Evolutionary conservation across 2,797 vertebrate genomes (phyloP).

Genomic region (Triplophysa bombifrons): DNA sequence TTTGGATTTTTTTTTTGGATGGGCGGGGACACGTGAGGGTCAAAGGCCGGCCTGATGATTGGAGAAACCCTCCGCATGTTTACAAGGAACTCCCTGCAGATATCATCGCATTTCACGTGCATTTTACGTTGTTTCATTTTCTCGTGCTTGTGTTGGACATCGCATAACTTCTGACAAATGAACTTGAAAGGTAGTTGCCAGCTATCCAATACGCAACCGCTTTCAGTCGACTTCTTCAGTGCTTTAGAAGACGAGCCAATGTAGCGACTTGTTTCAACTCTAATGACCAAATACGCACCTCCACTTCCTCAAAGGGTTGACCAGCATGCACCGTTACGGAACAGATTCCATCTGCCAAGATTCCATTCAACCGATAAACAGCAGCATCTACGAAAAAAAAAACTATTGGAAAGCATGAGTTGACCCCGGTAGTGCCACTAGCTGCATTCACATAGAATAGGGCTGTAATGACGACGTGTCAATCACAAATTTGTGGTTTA

Average conservation of each 20-base stretch:
- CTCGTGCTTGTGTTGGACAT: constrained; percentile 54
- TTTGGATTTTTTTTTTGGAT: constrained; percentile 21
- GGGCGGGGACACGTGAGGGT: constrained; percentile 60
- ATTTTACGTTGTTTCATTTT: constrained; percentile 54
- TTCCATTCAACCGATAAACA: constrained; percentile 55
- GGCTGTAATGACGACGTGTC: constrained; percentile 49
- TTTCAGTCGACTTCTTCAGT: constrained; percentile 56
- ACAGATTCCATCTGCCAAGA: constrained; percentile 54
- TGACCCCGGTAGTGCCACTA: constrained; percentile 53
- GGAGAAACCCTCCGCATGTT: constrained; percentile 71
- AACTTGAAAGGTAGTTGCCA: constrained; percentile 80
- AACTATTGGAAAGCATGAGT: constrained; percentile 66
- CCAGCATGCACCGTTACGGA: constrained; percentile 67
- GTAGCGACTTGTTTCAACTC: constrained; percentile 59
- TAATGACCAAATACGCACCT: constrained; percentile 58
- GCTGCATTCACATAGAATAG: constrained; percentile 50
- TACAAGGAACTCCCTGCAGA: constrained; percentile 68
- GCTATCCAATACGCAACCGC: constrained; percentile 70
- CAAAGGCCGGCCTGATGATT: constrained; percentile 72
- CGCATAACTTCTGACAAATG: constrained; percentile 59
- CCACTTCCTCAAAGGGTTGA: constrained; percentile 51
- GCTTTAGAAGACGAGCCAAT: constrained; percentile 56
- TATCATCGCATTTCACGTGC: constrained; percentile 62
- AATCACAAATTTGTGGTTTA: constrained; percentile 48
- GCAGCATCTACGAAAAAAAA: constrained; percentile 34